Base-by-base conservation (phyloP, 2,888 invertebrate species). In the Dromius quadrimaculatus region DNA sequence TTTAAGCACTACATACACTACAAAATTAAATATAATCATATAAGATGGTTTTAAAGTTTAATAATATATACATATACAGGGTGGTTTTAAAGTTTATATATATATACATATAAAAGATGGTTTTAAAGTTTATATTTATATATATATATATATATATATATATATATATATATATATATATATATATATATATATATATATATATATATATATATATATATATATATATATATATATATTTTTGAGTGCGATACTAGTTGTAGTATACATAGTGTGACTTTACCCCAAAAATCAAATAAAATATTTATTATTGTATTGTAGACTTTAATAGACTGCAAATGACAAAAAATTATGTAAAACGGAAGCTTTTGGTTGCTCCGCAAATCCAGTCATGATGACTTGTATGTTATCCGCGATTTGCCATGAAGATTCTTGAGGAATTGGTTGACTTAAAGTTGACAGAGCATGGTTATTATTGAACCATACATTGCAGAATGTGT, bases 351-450 rank as follows among this genome's bases (percentile, higher is more conserved):
- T 96, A 79, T 98, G 97, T 65, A 94, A 87, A 2, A 95, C 93
- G 0, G 94, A 95, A 1, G 93, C 89, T 84, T 96, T 97, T 1
- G 92, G 91, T 79, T 97, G 95, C 79, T 98, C 98, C 28, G 97
- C 95, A 86, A 98, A 99, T 6, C 97, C 97, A 0, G 95, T 92
- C 86, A 99, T 90, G 78, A 99, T 97, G 11, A 93, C 92, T 87
- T 98, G 96, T 75, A 99, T 91, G 80, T 98, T 97, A 84, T 99
- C 98, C 41, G 98, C 97, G 79, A 99, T 93, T 83, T 97, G 95
- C 79, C 95, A 95, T 57, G 95, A 95, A 50, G 95, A 95, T 83
- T 98, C 98, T 79, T 97, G 92, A 2, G 98, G 97, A 74, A 99
- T 92, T 0, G 98, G 97, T 77, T 92, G 92, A 76, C 89, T 88